A percentile compares a stretch with the other conserved stretches of the same genome.
These are phyloP conservation scores for Cryptus viduatorius DNA, from an alignment of 2,888 invertebrate genomes.

Conservation along the genomic window DNA sequence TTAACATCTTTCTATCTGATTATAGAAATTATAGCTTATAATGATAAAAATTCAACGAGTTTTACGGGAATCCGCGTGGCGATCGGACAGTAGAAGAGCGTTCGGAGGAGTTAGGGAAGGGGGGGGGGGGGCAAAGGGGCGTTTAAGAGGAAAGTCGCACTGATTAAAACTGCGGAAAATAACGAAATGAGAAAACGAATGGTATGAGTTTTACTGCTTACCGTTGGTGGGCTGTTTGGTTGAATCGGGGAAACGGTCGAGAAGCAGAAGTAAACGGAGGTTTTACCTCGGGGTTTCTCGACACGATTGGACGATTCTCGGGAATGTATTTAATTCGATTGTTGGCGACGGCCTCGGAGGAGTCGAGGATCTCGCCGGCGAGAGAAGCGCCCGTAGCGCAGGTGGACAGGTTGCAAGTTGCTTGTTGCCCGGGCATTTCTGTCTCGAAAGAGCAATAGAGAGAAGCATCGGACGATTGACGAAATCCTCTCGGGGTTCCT, in stretches of 20 bases:
- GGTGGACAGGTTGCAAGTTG: conserved; percentile 1
- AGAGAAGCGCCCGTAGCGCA: neutral
- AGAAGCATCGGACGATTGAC: neutral
- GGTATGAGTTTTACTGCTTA: conserved; percentile 31
- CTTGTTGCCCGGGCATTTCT: neutral
- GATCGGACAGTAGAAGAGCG: neutral
- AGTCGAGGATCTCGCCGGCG: neutral
- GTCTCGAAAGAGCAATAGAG: neutral
- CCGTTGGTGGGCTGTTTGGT: conserved; percentile 11
- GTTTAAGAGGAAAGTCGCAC: conserved; percentile 31
- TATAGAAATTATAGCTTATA: conserved; percentile 18
- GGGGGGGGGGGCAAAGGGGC: neutral
- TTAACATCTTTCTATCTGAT: neutral
- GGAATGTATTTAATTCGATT: conserved; percentile 82
- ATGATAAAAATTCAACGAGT: conserved; percentile 11
- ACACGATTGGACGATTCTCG: conserved; percentile 73
- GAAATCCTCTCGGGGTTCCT: neutral
- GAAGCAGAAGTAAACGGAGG: neutral
- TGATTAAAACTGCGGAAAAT: conserved; percentile 64
- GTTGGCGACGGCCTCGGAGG: conserved; percentile 72
- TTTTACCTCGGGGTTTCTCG: neutral
- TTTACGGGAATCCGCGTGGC: conserved; percentile 26
- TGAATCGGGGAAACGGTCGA: neutral
- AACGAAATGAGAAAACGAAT: conserved; percentile 60
- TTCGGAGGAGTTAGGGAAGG: neutral